These are phyloP conservation scores for Eilema caniola DNA, from an alignment of 2,888 invertebrate species.

Conservation along the genomic window DNA sequence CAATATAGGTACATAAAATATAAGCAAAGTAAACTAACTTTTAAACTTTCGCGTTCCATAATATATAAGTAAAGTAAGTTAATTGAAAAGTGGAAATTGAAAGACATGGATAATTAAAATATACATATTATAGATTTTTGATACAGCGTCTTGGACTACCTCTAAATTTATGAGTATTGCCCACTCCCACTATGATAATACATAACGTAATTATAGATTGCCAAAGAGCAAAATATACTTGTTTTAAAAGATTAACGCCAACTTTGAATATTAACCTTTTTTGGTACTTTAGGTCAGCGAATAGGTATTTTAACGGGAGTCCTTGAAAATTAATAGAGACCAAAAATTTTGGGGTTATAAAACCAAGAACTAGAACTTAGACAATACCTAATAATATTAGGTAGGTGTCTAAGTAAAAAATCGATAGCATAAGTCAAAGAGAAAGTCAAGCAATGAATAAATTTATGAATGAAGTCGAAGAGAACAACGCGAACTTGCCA, in stretches of 20 bases:
- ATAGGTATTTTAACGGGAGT: not conserved
- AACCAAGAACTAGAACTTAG: not conserved
- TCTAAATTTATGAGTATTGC: no score
- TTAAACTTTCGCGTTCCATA: no score
- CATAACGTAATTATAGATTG: not conserved
- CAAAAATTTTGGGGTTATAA: not conserved
- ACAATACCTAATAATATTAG: not conserved
- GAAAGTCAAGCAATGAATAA: slow-evolving; percentile 49
- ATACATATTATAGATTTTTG: no score
- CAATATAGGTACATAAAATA: no score
- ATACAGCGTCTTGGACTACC: no score
- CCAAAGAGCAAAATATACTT: not conserved
- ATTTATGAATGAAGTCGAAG: slow-evolving; percentile 68
- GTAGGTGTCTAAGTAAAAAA: not conserved
- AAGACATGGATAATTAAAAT: no score
- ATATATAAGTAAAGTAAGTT: no score
- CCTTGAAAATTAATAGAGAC: not conserved
- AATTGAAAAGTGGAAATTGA: no score
- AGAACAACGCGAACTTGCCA: slow-evolving; percentile 62
- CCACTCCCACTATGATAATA: not conserved
- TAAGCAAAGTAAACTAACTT: no score
- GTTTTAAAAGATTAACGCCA: not conserved
- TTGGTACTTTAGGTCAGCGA: not conserved
- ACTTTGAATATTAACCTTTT: not conserved
- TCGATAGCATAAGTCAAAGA: slow-evolving; percentile 27